Evolutionary conservation across 2,888 invertebrate genomes (phyloP).

Genomic region (Philhelius pedissequus): DNA sequence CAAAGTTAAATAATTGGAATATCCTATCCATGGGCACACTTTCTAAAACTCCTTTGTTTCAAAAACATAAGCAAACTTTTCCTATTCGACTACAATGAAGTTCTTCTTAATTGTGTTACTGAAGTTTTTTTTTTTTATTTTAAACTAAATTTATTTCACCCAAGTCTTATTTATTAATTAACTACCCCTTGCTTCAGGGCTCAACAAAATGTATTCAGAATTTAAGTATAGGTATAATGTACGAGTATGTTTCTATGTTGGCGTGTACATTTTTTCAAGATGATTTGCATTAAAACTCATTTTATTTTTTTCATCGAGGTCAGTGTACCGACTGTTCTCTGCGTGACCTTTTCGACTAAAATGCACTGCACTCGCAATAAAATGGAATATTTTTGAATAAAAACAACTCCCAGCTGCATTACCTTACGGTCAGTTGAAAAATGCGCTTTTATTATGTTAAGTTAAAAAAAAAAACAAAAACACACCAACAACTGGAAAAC

Average conservation of each 20-base stretch:
- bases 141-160: constrained; percentile 30
- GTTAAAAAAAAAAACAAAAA: background rate
- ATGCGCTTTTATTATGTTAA: background rate
- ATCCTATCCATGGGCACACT: background rate
- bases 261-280: background rate
- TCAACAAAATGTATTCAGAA: background rate
- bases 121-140: background rate
- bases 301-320: constrained; percentile 13
- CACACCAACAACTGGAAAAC: constrained; percentile 23
- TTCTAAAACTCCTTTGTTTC: background rate
- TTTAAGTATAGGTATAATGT: background rate
- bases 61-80: constrained; percentile 1
- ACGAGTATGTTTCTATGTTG: background rate
- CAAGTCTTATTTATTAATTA: constrained; percentile 32
- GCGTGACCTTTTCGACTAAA: constrained; percentile 1
- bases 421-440: constrained; percentile 29
- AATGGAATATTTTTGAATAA: constrained; percentile 3
- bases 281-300: constrained; percentile 36
- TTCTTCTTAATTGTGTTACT: background rate
- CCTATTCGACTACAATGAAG: background rate
- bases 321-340: background rate
- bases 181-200: background rate
- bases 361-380: constrained; percentile 4
- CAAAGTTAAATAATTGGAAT: background rate
- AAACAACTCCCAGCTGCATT: constrained; percentile 6